phyloP scores from a whole-genome alignment of 2,797 vertebrate genomes.

The Benthosema pterotum region DNA sequence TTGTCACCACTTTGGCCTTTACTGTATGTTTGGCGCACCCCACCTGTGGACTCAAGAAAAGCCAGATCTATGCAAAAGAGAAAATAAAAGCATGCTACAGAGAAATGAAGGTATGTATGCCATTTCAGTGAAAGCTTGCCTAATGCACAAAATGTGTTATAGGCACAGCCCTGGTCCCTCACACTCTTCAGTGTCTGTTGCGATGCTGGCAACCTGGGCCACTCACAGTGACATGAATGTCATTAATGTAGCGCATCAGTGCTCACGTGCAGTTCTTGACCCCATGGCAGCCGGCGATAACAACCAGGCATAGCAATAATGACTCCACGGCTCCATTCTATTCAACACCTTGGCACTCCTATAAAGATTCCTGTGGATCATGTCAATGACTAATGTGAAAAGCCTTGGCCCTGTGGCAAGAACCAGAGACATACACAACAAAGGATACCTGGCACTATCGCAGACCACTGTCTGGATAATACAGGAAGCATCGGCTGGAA shows the following conservation, averaged over 20 bases:
- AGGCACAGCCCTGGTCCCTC: constrained; percentile 6
- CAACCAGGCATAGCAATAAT: constrained; percentile 28
- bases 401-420: background rate
- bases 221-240: constrained; percentile 17
- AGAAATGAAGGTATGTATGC: no score
- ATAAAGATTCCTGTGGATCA: constrained; percentile 38
- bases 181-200: constrained; percentile 17
- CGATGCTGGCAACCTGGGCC: background rate
- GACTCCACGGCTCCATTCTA: constrained; percentile 10
- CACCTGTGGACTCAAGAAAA: no score
- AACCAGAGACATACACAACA: background rate
- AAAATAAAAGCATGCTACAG: no score
- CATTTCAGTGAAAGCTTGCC: no score
- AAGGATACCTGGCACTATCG: no score
- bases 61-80: no score
- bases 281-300: constrained; percentile 43
- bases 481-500: no score
- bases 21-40: no score
- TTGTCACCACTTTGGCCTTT: no score
- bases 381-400: constrained; percentile 35
- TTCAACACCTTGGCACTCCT: constrained; percentile 36
- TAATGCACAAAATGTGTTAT: no score
- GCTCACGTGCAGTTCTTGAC: constrained; percentile 37
- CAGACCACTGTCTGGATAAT: no score
- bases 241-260: constrained; percentile 40